phyloP scores from a whole-genome alignment of 2,797 vertebrate genomes.

The Fundulus diaphanus region DNA sequence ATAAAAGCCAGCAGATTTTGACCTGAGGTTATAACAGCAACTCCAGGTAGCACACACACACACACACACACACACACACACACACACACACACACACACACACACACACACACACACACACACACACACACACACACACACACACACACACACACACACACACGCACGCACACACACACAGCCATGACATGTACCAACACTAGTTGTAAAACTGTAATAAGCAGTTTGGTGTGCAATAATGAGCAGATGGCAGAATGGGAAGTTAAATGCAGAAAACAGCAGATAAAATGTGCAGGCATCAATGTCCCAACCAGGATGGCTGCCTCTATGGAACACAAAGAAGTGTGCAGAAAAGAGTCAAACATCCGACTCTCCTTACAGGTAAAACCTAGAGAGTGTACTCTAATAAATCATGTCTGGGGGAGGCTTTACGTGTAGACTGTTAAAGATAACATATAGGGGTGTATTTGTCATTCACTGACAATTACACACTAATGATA shows the following conservation, averaged over 20 bases:
- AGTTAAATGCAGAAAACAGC: constrained; percentile 82
- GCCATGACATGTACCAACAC: constrained; percentile 22
- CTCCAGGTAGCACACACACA: constrained; percentile 39
- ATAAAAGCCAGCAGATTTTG: constrained; percentile 76
- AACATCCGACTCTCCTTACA: constrained; percentile 12
- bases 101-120: constrained; percentile 8
- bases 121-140: constrained; percentile 14
- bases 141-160: constrained; percentile 8
- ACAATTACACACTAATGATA: not conserved
- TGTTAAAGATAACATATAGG: too few relatives aligned
- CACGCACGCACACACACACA: too few relatives aligned
- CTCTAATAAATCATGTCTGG: not conserved
- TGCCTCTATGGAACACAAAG: constrained; percentile 44
- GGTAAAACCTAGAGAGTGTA: too few relatives aligned
- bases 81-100: constrained; percentile 7
- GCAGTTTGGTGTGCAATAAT: constrained; percentile 52
- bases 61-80: constrained; percentile 11
- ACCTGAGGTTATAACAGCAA: constrained; percentile 74
- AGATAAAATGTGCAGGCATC: constrained; percentile 81
- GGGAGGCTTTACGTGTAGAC: not conserved
- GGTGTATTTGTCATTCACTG: not conserved
- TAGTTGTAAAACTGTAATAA: constrained; percentile 61
- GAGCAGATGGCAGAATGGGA: constrained; percentile 86
- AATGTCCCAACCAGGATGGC: constrained; percentile 80
- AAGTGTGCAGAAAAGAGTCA: constrained; percentile 3